phyloP scores from a whole-genome alignment of 2,888 invertebrate genomes.

The Dicyrtomina minuta region DNA sequence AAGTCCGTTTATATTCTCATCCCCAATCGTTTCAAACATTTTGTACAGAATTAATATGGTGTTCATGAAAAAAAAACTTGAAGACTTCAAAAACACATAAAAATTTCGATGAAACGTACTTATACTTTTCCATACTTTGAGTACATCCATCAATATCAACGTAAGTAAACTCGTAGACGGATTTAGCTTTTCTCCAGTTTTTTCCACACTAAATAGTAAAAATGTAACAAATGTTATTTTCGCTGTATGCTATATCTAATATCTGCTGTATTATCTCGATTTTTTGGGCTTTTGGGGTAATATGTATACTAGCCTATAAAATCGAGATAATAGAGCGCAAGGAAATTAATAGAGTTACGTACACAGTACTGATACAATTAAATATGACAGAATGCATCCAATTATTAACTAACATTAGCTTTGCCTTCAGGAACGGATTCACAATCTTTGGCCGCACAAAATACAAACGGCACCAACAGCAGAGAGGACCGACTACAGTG shows the following conservation, averaged over 20 bases:
- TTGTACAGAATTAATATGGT: too few relatives aligned
- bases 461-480: neutral
- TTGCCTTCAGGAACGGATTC: neutral
- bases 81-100: neutral
- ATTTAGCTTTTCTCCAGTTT: conserved; percentile 25
- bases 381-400: too few relatives aligned
- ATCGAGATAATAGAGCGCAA: too few relatives aligned
- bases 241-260: neutral
- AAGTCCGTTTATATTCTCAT: neutral
- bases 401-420: neutral
- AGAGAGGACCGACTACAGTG: neutral
- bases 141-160: conserved; percentile 47
- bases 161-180: conserved; percentile 49
- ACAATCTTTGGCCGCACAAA: neutral
- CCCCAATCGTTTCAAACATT: too few relatives aligned
- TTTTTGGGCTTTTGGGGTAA: neutral
- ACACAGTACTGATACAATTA: too few relatives aligned
- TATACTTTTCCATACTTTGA: conserved; percentile 46
- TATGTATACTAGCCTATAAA: too few relatives aligned
- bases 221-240: neutral
- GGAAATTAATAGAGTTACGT: too few relatives aligned
- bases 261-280: neutral
- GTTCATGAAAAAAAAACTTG: too few relatives aligned
- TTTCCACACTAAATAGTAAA: neutral
- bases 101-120: conserved; percentile 33